Evolutionary conservation across 2,113 vertebrate genomes (phyloP).

Genomic region (Salminus brasiliensis): DNA sequence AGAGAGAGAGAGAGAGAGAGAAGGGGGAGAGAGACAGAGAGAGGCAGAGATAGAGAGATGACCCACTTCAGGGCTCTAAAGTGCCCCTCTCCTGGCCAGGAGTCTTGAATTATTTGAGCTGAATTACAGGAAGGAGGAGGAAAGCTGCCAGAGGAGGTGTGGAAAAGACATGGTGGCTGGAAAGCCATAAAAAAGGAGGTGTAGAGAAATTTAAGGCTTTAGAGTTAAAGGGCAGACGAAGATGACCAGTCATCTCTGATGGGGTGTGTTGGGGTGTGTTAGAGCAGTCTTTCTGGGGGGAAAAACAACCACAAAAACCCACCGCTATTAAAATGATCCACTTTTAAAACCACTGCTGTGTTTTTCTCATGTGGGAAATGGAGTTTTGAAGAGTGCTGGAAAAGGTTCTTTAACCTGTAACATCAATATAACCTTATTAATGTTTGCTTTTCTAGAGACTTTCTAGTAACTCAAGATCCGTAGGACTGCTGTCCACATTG

Average conservation of each 20-base stretch:
- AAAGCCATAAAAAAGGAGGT: background rate
- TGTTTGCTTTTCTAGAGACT: background rate
- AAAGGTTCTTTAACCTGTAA: too few relatives aligned
- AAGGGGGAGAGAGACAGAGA: slow-evolving; percentile 57
- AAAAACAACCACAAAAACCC: too few relatives aligned
- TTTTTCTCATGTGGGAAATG: background rate
- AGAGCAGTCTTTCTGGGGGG: too few relatives aligned
- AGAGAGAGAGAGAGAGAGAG: slow-evolving; percentile 48
- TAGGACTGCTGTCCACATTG: background rate
- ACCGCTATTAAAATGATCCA: background rate
- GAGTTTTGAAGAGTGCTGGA: too few relatives aligned
- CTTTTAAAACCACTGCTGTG: background rate
- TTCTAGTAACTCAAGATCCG: too few relatives aligned
- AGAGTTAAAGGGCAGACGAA: slow-evolving; percentile 8
- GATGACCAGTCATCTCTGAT: slow-evolving; percentile 21
- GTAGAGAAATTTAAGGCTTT: background rate
- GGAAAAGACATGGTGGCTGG: slow-evolving; percentile 3
- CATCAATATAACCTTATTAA: too few relatives aligned
- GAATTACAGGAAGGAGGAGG: slow-evolving; percentile 47
- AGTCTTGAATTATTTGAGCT: slow-evolving; percentile 60
- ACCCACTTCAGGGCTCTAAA: slow-evolving; percentile 72
- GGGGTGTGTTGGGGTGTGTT: background rate
- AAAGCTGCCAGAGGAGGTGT: slow-evolving; percentile 25
- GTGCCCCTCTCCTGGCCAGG: slow-evolving; percentile 59
- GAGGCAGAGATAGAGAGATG: slow-evolving; percentile 60